Percentiles rank a stretch among this genome's conserved stretches.
phyloP scores from a whole-genome alignment of 2,888 invertebrate genomes.

The Pammene fasciana region DNA sequence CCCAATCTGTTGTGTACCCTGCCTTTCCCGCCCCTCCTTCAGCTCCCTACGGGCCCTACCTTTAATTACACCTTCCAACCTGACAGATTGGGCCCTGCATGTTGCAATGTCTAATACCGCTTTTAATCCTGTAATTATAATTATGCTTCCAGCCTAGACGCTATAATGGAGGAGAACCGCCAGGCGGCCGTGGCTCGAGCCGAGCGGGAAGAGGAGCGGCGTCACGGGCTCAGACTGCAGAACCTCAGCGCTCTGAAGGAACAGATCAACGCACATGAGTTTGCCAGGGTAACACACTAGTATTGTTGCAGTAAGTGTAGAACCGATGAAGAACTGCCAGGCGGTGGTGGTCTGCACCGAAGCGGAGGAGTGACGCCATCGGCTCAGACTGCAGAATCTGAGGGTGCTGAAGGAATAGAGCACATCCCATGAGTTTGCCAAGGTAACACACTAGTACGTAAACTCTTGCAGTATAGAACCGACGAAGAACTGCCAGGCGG shows the following conservation, averaged over 20 bases:
- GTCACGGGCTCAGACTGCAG: conserved; percentile 70
- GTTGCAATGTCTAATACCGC: no score
- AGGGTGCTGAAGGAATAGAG: conserved; percentile 78
- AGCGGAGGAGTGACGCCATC: conserved; percentile 68
- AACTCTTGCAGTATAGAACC: no score
- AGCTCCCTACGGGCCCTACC: no score
- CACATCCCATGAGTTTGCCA: conserved; percentile 65
- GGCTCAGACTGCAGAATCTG: conserved; percentile 73
- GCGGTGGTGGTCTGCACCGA: conserved; percentile 82
- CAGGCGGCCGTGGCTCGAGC: conserved; percentile 81
- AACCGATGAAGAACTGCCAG: conserved; percentile 75
- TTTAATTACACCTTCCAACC: no score
- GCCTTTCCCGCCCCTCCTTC: no score
- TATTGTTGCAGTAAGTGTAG: no score
- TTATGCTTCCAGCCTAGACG: conserved; percentile 74
- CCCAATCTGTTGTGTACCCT: no score
- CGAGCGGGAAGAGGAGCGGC: conserved; percentile 72
- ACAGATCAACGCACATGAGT: conserved; percentile 75
- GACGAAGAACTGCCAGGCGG: conserved; percentile 80
- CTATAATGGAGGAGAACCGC: conserved; percentile 88
- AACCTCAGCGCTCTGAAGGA: conserved; percentile 77
- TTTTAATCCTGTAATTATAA: no score
- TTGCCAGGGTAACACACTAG: conserved; percentile 43
- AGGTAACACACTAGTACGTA: not conserved
- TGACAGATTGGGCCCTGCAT: no score